These are phyloP conservation scores for Drosophila yooni DNA, from an alignment of 2,888 invertebrate species.

Conservation along the genomic window DNA sequence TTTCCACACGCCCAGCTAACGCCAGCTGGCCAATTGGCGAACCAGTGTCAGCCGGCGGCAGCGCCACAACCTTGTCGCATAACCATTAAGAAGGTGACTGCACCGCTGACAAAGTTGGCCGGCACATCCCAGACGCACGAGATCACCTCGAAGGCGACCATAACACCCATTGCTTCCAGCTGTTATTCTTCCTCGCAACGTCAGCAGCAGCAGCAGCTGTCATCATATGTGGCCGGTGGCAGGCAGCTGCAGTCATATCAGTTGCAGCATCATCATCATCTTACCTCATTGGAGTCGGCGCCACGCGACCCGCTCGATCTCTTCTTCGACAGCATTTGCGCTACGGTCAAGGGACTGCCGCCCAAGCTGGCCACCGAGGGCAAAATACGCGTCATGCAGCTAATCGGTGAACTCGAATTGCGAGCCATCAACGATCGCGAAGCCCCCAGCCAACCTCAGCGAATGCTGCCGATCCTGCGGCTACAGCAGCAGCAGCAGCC, in stretches of 20 bases:
- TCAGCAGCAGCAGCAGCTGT: conserved; percentile 36
- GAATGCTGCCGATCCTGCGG: background rate
- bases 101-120: conserved; percentile 39
- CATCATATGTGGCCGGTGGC: conserved; percentile 29
- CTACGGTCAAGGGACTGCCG: conserved; percentile 69
- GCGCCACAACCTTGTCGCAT: conserved; percentile 69
- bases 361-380: conserved; percentile 75
- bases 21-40: conserved; percentile 25
- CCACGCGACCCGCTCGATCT: conserved; percentile 70
- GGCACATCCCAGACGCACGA: conserved; percentile 48
- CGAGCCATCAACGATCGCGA: conserved; percentile 70
- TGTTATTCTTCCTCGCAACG: conserved; percentile 36
- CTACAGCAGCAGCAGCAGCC: conserved; percentile 7
- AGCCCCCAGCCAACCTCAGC: background rate
- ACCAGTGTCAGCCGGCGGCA: conserved; percentile 32
- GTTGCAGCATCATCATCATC: conserved; percentile 47
- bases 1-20: conserved; percentile 51
- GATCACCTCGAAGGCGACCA: conserved; percentile 72
- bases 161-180: conserved; percentile 65
- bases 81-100: conserved; percentile 72
- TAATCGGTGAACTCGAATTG: conserved; percentile 68
- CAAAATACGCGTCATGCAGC: conserved; percentile 75
- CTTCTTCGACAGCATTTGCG: conserved; percentile 75
- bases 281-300: conserved; percentile 26
- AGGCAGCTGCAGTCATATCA: conserved; percentile 60